Evolutionary conservation across 2,113 vertebrate genomes (phyloP).

Genomic region (Lipophrys pholis): DNA sequence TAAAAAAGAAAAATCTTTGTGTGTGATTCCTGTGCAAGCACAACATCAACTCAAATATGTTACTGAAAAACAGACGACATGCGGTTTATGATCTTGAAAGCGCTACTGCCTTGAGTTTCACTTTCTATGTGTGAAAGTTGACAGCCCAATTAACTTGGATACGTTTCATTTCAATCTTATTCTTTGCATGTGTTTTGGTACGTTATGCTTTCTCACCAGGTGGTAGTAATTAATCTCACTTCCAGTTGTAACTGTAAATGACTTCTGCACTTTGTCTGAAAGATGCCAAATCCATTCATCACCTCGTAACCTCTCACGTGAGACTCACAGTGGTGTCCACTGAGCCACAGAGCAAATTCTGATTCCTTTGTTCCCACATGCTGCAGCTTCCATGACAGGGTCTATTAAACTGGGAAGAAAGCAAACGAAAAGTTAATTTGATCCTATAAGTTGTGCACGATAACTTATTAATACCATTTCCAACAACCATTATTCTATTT

Average conservation of each 20-base stretch:
- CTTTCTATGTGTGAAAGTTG: too few relatives aligned
- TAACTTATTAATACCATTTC: constrained; percentile 25
- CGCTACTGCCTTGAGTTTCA: too few relatives aligned
- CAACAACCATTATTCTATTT: constrained; percentile 19
- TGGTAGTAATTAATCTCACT: constrained; percentile 71
- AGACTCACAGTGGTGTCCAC: constrained; percentile 57
- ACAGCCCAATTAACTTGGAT: too few relatives aligned
- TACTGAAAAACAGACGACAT: too few relatives aligned
- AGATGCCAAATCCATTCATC: constrained; percentile 65
- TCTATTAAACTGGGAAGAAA: neutral
- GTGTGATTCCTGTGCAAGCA: too few relatives aligned
- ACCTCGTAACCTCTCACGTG: constrained; percentile 73
- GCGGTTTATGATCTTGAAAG: too few relatives aligned
- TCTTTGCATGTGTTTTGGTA: too few relatives aligned
- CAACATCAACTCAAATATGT: too few relatives aligned
- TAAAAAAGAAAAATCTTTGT: too few relatives aligned
- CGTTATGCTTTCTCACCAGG: constrained; percentile 75
- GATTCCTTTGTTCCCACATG: neutral
- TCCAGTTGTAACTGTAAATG: constrained; percentile 74
- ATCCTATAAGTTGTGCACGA: neutral
- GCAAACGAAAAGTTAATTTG: neutral
- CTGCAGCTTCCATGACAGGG: neutral
- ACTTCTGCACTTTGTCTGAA: constrained; percentile 70
- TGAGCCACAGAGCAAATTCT: constrained; percentile 48
- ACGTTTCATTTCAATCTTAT: too few relatives aligned